Base-by-base conservation (phyloP, 2,888 invertebrate genomes). In the Trachelus stipa region DNA sequence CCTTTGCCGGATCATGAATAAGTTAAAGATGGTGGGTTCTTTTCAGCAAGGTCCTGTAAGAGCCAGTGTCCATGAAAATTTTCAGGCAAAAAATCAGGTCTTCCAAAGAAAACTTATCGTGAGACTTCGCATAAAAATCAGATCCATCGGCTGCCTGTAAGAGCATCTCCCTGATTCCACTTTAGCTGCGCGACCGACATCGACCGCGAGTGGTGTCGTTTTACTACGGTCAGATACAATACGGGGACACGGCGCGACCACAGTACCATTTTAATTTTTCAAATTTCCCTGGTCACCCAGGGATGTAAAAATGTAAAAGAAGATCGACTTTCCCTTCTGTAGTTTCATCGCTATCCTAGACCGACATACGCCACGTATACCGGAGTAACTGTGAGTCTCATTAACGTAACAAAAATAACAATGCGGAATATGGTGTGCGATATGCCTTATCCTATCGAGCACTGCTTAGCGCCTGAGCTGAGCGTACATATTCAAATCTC, bases 1-100 rank as follows among this genome's bases (percentile, higher is more conserved):
- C 81, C 74, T 79, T 68, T n/a, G 69, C 77, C 34, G 31, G 23
- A 76, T 76, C 76, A 82, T 80, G 79, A 82, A 84, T 81, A 82
- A 80, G 73, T 79, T 71, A 31, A 71, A 71, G 71, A 31, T 71
- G 71, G 9, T 56, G 23, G 23, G 56, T 56, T 56, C 56, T 56
- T 56, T 56, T 56, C 56, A 56, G 56, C 9, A 56, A 56, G 56
- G 56, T 56, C 56, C 56, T 56, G 15, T 56, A 56, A 23, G 56
- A 56, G 56, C 56, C 56, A 56, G 56, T 9, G 2, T 56, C 23
- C 56, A 56, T 56, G 56, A 56, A 23, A 56, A 56, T 56, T 23
- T 15, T 23, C 56, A 15, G 9, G 56, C 1, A 9, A 56, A 56
- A 56, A 23, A 9, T 23, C 23, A 23, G 23, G 56, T 1, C 56